Conservation (phyloP, 1,140 invertebrate species). For the Drosophila seguyi region DNA sequence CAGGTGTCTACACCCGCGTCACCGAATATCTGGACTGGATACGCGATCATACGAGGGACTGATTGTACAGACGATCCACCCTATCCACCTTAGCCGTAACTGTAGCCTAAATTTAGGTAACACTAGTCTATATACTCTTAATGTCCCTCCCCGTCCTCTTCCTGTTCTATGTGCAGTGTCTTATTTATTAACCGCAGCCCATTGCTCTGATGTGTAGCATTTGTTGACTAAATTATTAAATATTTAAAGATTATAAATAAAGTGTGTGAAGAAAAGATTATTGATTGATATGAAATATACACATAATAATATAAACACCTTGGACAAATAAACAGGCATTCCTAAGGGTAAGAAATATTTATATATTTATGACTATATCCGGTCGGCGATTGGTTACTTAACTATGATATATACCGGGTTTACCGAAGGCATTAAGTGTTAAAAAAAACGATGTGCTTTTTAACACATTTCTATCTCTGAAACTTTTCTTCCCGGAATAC, state of each 20-base stretch:
- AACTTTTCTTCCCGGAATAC: too few relatives aligned
- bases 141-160: slow-evolving; percentile 34
- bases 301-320: background rate
- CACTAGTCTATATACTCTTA: slow-evolving; percentile 79
- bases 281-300: background rate
- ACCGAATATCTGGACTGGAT: slow-evolving; percentile 85
- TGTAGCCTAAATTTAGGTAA: slow-evolving; percentile 73
- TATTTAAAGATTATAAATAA: slow-evolving; percentile 45
- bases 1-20: slow-evolving; percentile 87
- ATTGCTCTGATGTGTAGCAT: slow-evolving; percentile 39
- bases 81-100: slow-evolving; percentile 45
- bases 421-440: too few relatives aligned
- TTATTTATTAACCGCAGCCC: slow-evolving; percentile 65
- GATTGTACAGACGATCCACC: slow-evolving; percentile 11
- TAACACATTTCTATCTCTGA: too few relatives aligned
- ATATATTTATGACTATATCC: too few relatives aligned
- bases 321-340: background rate
- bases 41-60: slow-evolving; percentile 81
- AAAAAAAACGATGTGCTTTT: too few relatives aligned
- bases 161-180: slow-evolving; percentile 30
- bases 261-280: slow-evolving; percentile 9
- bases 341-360: too few relatives aligned
- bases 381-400: too few relatives aligned
- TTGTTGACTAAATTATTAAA: slow-evolving; percentile 79
- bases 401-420: too few relatives aligned